Evolutionary conservation across 2,113 vertebrate genomes (phyloP), one percentile per base, ranked within the genome.

Genomic region (Argyrosomus japonicus): DNA sequence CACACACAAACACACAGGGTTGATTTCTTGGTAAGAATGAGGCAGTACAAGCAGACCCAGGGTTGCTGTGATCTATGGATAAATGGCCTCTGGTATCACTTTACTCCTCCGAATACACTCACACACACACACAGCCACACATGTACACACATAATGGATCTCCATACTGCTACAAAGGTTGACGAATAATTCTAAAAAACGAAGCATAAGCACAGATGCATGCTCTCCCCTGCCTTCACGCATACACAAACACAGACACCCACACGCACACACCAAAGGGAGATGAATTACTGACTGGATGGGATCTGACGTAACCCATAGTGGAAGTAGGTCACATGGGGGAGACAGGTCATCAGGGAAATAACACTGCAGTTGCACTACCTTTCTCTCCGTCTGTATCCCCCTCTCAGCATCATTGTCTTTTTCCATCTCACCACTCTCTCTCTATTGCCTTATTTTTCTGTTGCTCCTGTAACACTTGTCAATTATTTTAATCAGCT

Each of bases 321-420:
- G 91, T 92, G 86, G 85, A 93, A 93, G 91, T 93, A 88, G 93
- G 91, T 93, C 91, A 93, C 87, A 88, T 69, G 89, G 85, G 61
- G 81, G 75, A 90, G 82, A 88, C 87, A 71, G 92, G 92, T 93
- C 92, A 93, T 92, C 79, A 86, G 85, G 93, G 92, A 92, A 94
- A 94, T 92, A 93, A 90, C 87, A 79, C 60, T 85, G 85, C 85
- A 89, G 61, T 85, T 80, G 81, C 86, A 70, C 84, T 82, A 81
- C 79, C 84, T 89, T 79, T 86, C 74, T 68, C 74, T 82, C 70
- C 56, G 48, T 72, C 57, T 73, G 50, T 32, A 79, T 78, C 82
- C 62, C 50, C 29, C 27, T 51, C 69, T 78, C 61, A 77, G 48
- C 10, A 67, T 47, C 45, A 47, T 13, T 47, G 45, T 47, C 45